Evolutionary conservation across 2,888 invertebrate genomes (phyloP), one percentile per base, ranked within the genome.

Genomic region (Eucriotettix oculatus): DNA sequence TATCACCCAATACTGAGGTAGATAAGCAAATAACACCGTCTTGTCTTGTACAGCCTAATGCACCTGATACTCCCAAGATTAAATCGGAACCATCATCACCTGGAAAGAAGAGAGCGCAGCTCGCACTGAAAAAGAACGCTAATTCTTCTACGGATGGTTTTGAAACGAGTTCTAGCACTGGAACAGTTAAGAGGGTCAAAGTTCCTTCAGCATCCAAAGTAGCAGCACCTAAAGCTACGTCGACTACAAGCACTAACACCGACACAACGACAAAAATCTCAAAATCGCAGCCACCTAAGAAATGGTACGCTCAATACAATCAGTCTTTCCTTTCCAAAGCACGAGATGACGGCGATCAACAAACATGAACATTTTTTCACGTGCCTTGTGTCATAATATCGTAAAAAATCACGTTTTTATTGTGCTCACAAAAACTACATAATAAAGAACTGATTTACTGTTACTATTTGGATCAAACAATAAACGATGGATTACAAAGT

Each of bases 121-220:
- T n/a, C 2, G 9, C n/a, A 7, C 2, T 48, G 48, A 48, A 48
- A 48, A n/a, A 14, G n/a, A 56, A 57, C 11, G 42, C 56, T 9
- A 43, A 56, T n/a, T 29, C 54, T 11, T 58, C 58, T 10, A 55
- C 60, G 14, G 44, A 58, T 11, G 14, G 14, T 1, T n/a, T 48
- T 12, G 62, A 62, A 14, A 57, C 57, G 9, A 59, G 59, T 52
- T 62, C 62, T 3, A 62, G 61, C 16, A 62, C 62, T 17, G 63
- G 63, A 5, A 64, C 63, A 11, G 61, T 64, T 1, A 64, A 58
- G 52, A 56, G 60, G 16, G 62, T 56, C 42, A 17, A 48, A 48
- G 14, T 12, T n/a, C 14, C 14, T 14, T 14, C 48, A 48, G n/a
- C 48, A 9, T 14, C 12, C 5, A 48, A 12, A 12, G 48, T 48